Evolutionary conservation across 2,888 invertebrate species (phyloP).

Genomic region (Tenthredo livida): DNA sequence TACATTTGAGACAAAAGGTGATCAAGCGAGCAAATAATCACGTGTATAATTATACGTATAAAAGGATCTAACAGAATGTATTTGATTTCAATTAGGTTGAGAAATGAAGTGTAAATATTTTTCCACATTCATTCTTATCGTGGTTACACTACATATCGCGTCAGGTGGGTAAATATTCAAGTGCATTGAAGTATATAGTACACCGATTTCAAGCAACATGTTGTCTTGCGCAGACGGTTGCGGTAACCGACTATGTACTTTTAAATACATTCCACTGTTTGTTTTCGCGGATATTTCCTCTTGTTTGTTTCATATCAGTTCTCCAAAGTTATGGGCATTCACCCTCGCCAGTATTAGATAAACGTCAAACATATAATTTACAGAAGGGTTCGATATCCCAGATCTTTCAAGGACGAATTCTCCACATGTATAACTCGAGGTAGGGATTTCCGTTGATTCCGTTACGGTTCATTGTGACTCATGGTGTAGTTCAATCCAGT

Average conservation of each 20-base stretch:
- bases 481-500: conserved; percentile 19
- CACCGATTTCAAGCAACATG: conserved; percentile 33
- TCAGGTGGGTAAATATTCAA: not conserved
- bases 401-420: conserved; percentile 1
- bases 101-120: conserved; percentile 16
- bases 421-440: not conserved
- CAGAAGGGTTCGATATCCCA: not conserved
- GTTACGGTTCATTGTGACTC: conserved; percentile 41
- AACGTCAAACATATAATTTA: conserved; percentile 6
- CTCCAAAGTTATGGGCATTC: not conserved
- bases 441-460: conserved; percentile 12
- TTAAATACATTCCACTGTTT: conserved; percentile 10
- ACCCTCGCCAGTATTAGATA: conserved; percentile 2
- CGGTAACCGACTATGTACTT: conserved; percentile 2
- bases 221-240: not conserved
- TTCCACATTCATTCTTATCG: not conserved
- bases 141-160: not conserved
- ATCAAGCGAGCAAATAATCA: not conserved
- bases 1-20: not conserved
- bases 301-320: conserved; percentile 40
- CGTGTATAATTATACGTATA: not conserved
- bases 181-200: not conserved
- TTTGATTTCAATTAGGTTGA: not conserved
- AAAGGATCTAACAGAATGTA: not conserved
- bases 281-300: not conserved